Percentiles rank a stretch among this genome's conserved stretches.
Conservation (phyloP, 92 coral and sea anemone species). For the Actinostola sp. region DNA sequence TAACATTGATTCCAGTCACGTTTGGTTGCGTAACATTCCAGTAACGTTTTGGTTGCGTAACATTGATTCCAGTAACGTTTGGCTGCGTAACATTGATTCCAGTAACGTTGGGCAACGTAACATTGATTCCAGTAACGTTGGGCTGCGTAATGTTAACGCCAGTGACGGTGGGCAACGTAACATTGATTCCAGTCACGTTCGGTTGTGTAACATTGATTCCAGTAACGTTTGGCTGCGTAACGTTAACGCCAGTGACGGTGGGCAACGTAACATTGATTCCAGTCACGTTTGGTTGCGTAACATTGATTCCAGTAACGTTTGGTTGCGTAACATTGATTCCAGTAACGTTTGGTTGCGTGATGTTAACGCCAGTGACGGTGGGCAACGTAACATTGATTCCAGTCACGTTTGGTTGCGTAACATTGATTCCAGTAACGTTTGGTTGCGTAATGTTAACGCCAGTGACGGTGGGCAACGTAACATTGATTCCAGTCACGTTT, state of each 20-base stretch:
- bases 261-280: slow-evolving; percentile 9
- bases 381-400: slow-evolving; percentile 5
- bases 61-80: slow-evolving; percentile 20
- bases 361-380: not conserved
- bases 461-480: not conserved
- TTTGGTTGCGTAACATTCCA: slow-evolving; percentile 17
- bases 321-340: not conserved
- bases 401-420: slow-evolving; percentile 16
- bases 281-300: not conserved
- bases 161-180: slow-evolving; percentile 19
- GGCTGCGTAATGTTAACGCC: slow-evolving; percentile 3
- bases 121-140: not conserved
- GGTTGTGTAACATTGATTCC: not conserved
- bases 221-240: slow-evolving; percentile 31
- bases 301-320: slow-evolving; percentile 7
- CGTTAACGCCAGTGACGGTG: slow-evolving; percentile 12
- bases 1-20: not conserved
- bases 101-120: slow-evolving; percentile 11
- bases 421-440: not conserved
- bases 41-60: slow-evolving; percentile 5
- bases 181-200: slow-evolving; percentile 17
- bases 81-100: not conserved
- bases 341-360: not conserved
- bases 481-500: slow-evolving; percentile 10
- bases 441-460: slow-evolving; percentile 4